phyloP scores from a whole-genome alignment of 1,140 invertebrate species.

The Sitodiplosis mosellana region DNA sequence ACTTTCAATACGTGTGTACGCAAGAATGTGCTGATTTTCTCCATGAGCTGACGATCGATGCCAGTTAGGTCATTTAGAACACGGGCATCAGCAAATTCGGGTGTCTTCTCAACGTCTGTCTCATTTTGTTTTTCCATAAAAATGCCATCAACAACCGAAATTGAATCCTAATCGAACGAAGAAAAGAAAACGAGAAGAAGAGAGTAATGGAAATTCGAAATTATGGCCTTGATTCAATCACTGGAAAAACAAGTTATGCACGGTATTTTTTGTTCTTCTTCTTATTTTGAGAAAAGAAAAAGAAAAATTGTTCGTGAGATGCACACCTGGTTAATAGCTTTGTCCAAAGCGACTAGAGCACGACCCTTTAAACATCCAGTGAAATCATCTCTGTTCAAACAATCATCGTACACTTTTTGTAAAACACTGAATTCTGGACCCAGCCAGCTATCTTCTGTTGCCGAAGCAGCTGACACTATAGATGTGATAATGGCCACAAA shows the following conservation, averaged over 20 bases:
- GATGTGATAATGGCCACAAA: background rate
- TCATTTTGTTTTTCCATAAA: slow-evolving; percentile 34
- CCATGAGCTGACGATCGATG: slow-evolving; percentile 17
- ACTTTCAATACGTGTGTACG: slow-evolving; percentile 20
- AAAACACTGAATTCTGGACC: slow-evolving; percentile 28
- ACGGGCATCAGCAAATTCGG: slow-evolving; percentile 17
- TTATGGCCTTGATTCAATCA: no score
- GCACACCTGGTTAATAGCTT: slow-evolving; percentile 32
- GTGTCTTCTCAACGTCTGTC: slow-evolving; percentile 22
- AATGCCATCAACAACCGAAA: slow-evolving; percentile 34
- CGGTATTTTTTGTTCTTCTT: no score
- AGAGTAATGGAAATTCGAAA: background rate
- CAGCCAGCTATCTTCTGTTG: background rate
- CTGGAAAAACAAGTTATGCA: no score
- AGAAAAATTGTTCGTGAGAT: no score
- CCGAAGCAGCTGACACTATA: background rate
- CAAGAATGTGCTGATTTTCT: slow-evolving; percentile 19
- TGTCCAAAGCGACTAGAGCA: slow-evolving; percentile 30
- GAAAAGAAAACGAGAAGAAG: background rate
- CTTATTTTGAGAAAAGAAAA: no score
- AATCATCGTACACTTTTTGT: slow-evolving; percentile 37
- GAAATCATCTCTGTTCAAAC: slow-evolving; percentile 34
- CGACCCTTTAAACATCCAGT: slow-evolving; percentile 36
- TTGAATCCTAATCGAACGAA: slow-evolving; percentile 23
- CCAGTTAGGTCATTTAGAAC: slow-evolving; percentile 14